Percentiles rank a stretch among this genome's conserved stretches.
Conservation (phyloP, 1,140 invertebrate genomes). For the Microvelia longipes region DNA sequence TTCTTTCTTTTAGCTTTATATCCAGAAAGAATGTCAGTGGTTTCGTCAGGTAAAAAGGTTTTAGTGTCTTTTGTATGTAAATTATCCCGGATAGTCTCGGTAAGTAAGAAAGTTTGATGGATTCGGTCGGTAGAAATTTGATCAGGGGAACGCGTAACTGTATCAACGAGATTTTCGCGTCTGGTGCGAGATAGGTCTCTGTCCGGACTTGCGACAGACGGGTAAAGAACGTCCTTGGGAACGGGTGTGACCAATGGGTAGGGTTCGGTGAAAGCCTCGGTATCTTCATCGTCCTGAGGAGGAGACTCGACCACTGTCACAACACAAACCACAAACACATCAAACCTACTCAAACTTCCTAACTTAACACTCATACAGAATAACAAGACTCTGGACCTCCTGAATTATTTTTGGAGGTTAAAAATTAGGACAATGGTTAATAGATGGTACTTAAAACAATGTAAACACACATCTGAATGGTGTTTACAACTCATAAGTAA, state of each 20-base stretch:
- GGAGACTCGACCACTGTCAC: conserved; percentile 14
- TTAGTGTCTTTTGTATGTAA: not conserved
- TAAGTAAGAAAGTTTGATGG: not conserved
- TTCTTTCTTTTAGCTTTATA: not conserved
- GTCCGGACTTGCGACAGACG: not conserved
- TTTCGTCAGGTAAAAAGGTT: not conserved
- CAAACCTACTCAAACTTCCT: conserved; percentile 4
- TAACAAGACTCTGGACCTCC: not conserved
- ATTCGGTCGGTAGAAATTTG: not conserved
- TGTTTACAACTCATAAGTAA: too few species aligned
- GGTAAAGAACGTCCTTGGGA: not conserved
- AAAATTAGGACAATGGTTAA: too few species aligned
- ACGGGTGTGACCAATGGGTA: not conserved
- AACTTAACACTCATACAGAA: conserved; percentile 2
- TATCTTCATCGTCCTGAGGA: conserved; percentile 33
- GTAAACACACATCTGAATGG: too few species aligned
- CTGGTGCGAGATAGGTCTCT: not conserved
- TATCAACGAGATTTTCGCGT: not conserved
- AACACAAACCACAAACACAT: conserved; percentile 6
- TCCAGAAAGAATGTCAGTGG: not conserved
- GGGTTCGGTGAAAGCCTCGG: conserved; percentile 25
- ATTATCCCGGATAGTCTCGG: not conserved
- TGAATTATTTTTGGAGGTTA: too few species aligned
- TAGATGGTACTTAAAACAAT: too few species aligned
- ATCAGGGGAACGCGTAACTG: too few species aligned